A percentile compares a stretch with the other conserved stretches of the same genome.
Evolutionary conservation across 2,888 invertebrate genomes (phyloP).

Genomic region (Hylaea fasciaria): DNA sequence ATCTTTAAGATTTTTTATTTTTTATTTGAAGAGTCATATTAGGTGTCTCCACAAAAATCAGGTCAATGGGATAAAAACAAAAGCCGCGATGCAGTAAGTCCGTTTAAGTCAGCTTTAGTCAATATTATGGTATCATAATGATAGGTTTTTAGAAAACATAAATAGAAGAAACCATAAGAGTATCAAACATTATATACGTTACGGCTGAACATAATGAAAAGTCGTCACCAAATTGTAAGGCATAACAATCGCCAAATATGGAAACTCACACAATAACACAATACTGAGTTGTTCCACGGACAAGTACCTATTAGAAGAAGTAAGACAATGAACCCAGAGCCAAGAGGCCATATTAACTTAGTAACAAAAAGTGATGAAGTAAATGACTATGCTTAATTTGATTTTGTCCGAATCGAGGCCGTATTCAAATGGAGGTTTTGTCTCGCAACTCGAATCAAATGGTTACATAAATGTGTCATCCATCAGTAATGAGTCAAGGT

Average conservation of each 20-base stretch:
- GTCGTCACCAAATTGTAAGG: background rate
- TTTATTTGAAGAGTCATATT: no score
- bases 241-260: background rate
- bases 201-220: no score
- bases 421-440: slow-evolving; percentile 24
- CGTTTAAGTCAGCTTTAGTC: no score
- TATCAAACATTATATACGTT: no score
- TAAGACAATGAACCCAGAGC: slow-evolving; percentile 50
- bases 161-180: background rate
- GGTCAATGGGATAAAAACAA: no score
- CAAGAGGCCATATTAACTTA: slow-evolving; percentile 44
- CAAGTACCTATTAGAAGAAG: slow-evolving; percentile 41
- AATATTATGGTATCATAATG: no score
- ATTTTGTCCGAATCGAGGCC: slow-evolving; percentile 36
- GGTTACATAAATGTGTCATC: slow-evolving; percentile 20
- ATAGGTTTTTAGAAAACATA: no score
- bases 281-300: background rate
- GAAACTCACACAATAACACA: background rate
- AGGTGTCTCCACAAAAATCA: no score
- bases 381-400: slow-evolving; percentile 28
- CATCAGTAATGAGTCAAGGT: slow-evolving; percentile 22
- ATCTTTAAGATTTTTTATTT: no score
- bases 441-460: slow-evolving; percentile 25
- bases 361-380: slow-evolving; percentile 39
- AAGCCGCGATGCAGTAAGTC: no score